Percentiles rank a stretch among this genome's conserved stretches.
These are phyloP conservation scores for Babylonia areolata DNA, from an alignment of 1,140 invertebrate genomes.

Conservation along the genomic window DNA sequence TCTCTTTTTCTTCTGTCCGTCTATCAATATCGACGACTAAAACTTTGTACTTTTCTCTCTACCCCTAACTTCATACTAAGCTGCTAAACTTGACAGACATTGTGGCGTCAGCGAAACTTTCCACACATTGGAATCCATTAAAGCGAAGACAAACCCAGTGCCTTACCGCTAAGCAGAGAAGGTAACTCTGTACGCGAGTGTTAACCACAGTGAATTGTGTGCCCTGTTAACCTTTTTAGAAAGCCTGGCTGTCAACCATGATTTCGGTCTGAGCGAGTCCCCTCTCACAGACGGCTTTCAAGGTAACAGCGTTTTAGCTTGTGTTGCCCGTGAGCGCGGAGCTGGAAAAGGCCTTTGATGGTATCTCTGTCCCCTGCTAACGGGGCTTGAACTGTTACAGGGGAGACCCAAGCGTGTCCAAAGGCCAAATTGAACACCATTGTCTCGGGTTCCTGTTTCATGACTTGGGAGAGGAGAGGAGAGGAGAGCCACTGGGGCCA, in stretches of 20 bases:
- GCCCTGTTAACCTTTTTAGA: constrained; percentile 5
- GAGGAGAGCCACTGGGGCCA: background rate
- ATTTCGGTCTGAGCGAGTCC: background rate
- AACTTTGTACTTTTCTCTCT: too few relatives aligned
- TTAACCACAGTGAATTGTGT: background rate
- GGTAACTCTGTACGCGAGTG: background rate
- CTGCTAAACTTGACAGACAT: background rate
- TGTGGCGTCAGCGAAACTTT: background rate
- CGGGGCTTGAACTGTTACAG: too few relatives aligned
- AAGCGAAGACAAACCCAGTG: background rate
- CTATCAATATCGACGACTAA: too few relatives aligned
- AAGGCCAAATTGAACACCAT: background rate
- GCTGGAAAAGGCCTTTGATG: background rate
- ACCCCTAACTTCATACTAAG: too few relatives aligned
- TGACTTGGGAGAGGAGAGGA: background rate
- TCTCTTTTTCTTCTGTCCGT: too few relatives aligned
- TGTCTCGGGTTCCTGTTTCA: background rate
- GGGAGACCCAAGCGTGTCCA: background rate
- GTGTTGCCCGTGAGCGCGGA: too few relatives aligned
- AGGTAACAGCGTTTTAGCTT: too few relatives aligned
- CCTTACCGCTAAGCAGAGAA: background rate
- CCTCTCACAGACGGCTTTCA: background rate
- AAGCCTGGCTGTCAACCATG: background rate
- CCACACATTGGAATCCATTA: background rate
- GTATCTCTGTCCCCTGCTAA: background rate